Evolutionary conservation across 1,140 invertebrate genomes (phyloP).

Genomic region (Neodiprion fabricii): DNA sequence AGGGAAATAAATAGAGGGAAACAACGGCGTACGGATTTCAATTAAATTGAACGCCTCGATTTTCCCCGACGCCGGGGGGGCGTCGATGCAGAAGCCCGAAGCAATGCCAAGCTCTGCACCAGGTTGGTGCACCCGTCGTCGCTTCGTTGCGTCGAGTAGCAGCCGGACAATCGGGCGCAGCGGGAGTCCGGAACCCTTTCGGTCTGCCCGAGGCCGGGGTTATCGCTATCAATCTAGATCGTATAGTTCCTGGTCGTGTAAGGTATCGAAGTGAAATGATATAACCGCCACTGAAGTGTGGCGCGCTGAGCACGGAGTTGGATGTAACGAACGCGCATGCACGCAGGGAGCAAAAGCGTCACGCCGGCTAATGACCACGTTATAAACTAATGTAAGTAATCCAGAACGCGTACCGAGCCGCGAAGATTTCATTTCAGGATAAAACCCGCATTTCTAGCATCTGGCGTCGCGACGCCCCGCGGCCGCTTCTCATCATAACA

Average conservation of each 20-base stretch:
- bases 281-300: background rate
- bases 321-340: background rate
- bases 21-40: no score
- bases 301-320: background rate
- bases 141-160: no score
- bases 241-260: background rate
- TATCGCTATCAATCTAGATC: conserved; percentile 8
- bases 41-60: no score
- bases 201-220: background rate
- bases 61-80: no score
- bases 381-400: conserved; percentile 41
- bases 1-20: no score
- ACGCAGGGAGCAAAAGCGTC: background rate
- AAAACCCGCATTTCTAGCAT: conserved; percentile 41
- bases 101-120: no score
- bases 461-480: conserved; percentile 23
- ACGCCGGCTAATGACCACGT: background rate
- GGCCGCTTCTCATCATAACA: no score
- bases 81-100: no score
- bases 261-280: conserved; percentile 5
- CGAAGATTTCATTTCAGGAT: conserved; percentile 36
- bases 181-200: background rate
- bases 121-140: no score
- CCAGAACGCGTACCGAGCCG: conserved; percentile 37
- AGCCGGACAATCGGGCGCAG: background rate